A percentile compares a stretch with the other conserved stretches of the same genome.
These are phyloP conservation scores for Phasianus colchicus DNA, from an alignment of 2,113 vertebrate species.

Conservation along the genomic window DNA sequence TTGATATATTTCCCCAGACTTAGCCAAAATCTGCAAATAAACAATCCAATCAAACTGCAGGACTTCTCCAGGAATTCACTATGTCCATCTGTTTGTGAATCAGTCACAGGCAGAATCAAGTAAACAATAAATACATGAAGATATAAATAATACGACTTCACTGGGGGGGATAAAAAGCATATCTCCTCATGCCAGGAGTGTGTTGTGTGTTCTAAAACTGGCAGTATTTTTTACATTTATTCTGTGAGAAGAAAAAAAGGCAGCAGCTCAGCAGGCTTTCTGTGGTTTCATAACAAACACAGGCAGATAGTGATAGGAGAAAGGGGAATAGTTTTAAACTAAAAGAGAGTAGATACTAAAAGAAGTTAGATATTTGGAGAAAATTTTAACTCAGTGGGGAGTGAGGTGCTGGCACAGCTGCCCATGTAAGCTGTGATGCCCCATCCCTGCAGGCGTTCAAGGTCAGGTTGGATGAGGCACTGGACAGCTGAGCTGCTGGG, in stretches of 20 bases:
- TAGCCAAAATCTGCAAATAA: slow-evolving; percentile 64
- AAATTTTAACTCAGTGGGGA: too few relatives aligned
- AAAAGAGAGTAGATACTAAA: not conserved
- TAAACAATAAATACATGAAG: slow-evolving; percentile 60
- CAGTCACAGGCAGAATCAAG: slow-evolving; percentile 40
- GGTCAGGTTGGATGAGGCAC: too few relatives aligned
- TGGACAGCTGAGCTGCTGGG: too few relatives aligned
- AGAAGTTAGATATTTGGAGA: too few relatives aligned
- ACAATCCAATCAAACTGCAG: slow-evolving; percentile 58
- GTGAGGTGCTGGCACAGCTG: too few relatives aligned
- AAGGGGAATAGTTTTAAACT: not conserved
- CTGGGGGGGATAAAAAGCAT: not conserved
- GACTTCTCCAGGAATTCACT: slow-evolving; percentile 60
- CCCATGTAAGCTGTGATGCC: too few relatives aligned
- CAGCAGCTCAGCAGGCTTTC: not conserved
- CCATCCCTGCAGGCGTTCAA: too few relatives aligned
- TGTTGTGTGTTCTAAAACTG: not conserved
- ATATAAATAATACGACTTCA: slow-evolving; percentile 49
- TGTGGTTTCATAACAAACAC: not conserved
- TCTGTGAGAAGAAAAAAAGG: not conserved
- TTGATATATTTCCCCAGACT: slow-evolving; percentile 55
- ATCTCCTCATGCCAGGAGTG: not conserved
- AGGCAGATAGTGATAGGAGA: not conserved
- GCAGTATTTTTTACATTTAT: not conserved
- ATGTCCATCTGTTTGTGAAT: slow-evolving; percentile 70